Evolutionary conservation across 2,888 invertebrate genomes (phyloP).

Genomic region (Glyphotaelius pellucidus): DNA sequence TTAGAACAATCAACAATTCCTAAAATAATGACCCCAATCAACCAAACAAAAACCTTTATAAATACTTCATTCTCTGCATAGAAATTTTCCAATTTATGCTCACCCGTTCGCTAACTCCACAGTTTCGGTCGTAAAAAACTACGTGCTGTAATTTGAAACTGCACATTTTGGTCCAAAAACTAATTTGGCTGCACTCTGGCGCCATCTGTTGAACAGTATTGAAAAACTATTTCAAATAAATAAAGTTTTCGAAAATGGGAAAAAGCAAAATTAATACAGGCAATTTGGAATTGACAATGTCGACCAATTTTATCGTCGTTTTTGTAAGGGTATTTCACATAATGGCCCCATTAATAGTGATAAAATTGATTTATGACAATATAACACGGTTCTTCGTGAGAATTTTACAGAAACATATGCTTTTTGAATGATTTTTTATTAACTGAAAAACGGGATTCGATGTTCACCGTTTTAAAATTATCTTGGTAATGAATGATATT

Average conservation of each 20-base stretch:
- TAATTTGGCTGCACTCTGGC: constrained; percentile 29
- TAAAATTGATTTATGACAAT: neutral
- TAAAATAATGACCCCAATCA: neutral
- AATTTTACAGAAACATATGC: neutral
- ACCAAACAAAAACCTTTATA: neutral
- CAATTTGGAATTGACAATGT: neutral
- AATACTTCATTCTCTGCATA: neutral
- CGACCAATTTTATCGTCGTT: neutral
- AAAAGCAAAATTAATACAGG: neutral
- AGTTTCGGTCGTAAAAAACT: constrained; percentile 22
- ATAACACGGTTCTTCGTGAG: neutral
- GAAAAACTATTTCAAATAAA: constrained; percentile 34
- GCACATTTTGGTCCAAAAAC: constrained; percentile 34
- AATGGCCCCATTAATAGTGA: neutral
- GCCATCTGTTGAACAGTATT: constrained; percentile 35
- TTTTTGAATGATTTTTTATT: neutral
- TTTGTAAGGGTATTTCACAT: neutral
- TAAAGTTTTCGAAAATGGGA: constrained; percentile 11
- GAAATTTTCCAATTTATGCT: neutral
- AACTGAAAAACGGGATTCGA: neutral
- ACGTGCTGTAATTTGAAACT: constrained; percentile 36
- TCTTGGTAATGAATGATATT: neutral
- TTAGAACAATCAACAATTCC: neutral
- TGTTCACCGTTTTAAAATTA: neutral
- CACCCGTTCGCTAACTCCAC: neutral